phyloP scores from a whole-genome alignment of 2,888 invertebrate genomes.

The Eugnorisma glareosa region DNA sequence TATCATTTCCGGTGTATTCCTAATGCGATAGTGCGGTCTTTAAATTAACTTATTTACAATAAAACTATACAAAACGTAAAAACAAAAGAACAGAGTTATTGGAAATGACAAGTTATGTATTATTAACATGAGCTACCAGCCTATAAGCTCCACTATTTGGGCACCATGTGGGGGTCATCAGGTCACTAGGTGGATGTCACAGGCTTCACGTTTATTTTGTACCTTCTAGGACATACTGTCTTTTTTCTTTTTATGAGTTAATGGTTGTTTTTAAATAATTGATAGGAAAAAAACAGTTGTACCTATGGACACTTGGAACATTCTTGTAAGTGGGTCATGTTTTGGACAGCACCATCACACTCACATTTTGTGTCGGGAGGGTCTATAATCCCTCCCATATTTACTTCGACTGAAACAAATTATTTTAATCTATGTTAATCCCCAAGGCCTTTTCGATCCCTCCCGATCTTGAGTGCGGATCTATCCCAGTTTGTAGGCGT shows the following conservation, averaged over 20 bases:
- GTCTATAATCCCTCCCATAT: background rate
- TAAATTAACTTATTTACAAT: no score
- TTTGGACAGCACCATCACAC: background rate
- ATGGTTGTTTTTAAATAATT: background rate
- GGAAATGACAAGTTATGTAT: no score
- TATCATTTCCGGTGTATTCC: no score
- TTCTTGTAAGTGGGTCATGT: background rate
- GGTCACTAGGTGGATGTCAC: background rate
- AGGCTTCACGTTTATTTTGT: background rate
- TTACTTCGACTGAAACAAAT: background rate
- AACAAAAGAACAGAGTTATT: no score
- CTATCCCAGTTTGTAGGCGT: slow-evolving; percentile 8
- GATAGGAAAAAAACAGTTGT: background rate
- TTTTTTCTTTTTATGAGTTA: no score
- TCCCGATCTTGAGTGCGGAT: slow-evolving; percentile 2
- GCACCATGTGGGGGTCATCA: background rate
- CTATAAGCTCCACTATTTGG: background rate
- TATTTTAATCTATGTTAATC: slow-evolving; percentile 18
- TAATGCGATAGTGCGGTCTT: no score
- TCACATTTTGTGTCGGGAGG: background rate
- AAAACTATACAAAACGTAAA: no score
- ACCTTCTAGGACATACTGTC: no score
- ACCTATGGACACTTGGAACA: background rate
- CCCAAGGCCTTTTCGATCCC: background rate
- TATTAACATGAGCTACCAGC: background rate